Conservation (phyloP, 2,797 vertebrate genomes). For the Hemibagrus guttatus region DNA sequence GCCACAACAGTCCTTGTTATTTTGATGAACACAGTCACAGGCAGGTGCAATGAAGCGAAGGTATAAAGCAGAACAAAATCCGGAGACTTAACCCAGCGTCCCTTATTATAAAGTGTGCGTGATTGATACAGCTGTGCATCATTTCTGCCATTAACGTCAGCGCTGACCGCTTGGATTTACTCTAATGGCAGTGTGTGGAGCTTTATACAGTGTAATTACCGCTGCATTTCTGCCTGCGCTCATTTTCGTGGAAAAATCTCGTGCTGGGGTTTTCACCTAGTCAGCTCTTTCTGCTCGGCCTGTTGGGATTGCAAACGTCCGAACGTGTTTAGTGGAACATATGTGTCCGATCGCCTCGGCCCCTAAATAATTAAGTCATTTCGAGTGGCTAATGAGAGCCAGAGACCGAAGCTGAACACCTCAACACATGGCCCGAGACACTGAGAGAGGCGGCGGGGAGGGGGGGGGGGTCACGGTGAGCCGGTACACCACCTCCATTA, state of each 20-base stretch:
- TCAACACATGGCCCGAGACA: background rate
- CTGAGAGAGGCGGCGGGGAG: background rate
- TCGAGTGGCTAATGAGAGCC: slow-evolving; percentile 51
- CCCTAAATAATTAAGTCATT: slow-evolving; percentile 66
- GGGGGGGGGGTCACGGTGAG: background rate
- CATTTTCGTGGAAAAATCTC: slow-evolving; percentile 67
- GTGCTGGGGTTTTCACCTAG: background rate
- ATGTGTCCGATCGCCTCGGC: slow-evolving; percentile 59
- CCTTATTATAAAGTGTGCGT: slow-evolving; percentile 64
- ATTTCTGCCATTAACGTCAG: slow-evolving; percentile 76
- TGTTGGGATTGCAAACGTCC: slow-evolving; percentile 65
- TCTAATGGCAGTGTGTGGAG: slow-evolving; percentile 73
- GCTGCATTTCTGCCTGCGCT: slow-evolving; percentile 77
- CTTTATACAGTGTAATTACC: slow-evolving; percentile 85
- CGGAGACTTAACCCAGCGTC: slow-evolving; percentile 63
- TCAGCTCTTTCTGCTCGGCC: slow-evolving; percentile 13
- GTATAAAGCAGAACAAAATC: slow-evolving; percentile 45
- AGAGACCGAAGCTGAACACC: background rate
- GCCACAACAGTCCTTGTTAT: background rate
- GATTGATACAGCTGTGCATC: slow-evolving; percentile 65
- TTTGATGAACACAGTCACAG: background rate
- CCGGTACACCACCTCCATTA: slow-evolving; percentile 1
- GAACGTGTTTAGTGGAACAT: slow-evolving; percentile 75
- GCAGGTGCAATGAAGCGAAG: background rate
- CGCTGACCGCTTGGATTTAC: slow-evolving; percentile 78